Evolutionary conservation across 1,140 invertebrate species (phyloP).

Genomic region (Micrasema minimum): DNA sequence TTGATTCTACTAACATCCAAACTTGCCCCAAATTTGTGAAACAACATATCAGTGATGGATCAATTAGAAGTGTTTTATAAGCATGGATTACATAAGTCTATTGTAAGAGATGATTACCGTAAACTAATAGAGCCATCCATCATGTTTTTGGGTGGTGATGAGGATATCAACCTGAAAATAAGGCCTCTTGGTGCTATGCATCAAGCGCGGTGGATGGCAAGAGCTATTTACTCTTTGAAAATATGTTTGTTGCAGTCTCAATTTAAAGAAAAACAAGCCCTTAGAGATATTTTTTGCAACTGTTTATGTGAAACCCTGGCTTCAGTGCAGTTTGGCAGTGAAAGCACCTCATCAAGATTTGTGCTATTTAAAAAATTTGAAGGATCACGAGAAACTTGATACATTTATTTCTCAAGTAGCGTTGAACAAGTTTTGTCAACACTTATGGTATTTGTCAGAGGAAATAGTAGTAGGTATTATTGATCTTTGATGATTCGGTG

Average conservation of each 20-base stretch:
- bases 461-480: background rate
- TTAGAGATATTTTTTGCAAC: constrained; percentile 7
- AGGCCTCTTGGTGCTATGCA: constrained; percentile 58
- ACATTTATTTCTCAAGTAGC: background rate
- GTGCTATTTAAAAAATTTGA: no score
- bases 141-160: constrained; percentile 60
- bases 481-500: constrained; percentile 1
- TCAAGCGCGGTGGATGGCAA: constrained; percentile 53
- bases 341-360: background rate
- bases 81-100: constrained; percentile 41
- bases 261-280: constrained; percentile 27
- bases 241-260: constrained; percentile 51
- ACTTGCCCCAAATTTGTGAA: constrained; percentile 30
- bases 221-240: constrained; percentile 59
- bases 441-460: background rate
- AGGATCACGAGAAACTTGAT: background rate
- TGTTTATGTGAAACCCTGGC: constrained; percentile 12
- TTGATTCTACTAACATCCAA: constrained; percentile 46
- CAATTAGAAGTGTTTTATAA: constrained; percentile 42
- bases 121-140: constrained; percentile 59
- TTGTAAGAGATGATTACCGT: constrained; percentile 58
- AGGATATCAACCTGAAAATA: constrained; percentile 56
- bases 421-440: background rate
- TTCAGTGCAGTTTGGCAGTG: background rate
- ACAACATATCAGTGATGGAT: constrained; percentile 45